Evolutionary conservation across 2,113 vertebrate genomes (phyloP), one percentile per base, ranked within the genome.

Genomic region (Carassius auratus): DNA sequence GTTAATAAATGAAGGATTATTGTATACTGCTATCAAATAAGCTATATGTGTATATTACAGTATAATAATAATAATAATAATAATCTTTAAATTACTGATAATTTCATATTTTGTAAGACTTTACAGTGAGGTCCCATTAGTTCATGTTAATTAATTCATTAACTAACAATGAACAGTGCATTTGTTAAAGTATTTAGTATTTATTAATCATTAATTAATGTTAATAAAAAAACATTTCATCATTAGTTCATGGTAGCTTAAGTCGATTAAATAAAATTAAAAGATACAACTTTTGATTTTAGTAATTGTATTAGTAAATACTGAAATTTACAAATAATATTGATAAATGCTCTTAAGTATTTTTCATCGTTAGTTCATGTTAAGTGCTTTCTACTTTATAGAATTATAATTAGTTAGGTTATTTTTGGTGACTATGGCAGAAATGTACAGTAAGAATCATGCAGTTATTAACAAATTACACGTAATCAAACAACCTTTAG

Each of bases 81-180:
- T 30, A 30, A 19, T 8, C 1, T 69, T 69, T 17, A 69, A 71
- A 71, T 71, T 3, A 38, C 0, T 21, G 8, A 12, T 42, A 19
- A 36, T 17, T 71, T 5, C 13, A 73, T 4, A 90, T 90, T 81
- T 86, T 73, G 8, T 23, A 23, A 74, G 9, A 48, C 5, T 48
- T 48, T 48, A n/a, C 8, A n/a, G 3, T 73, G 48, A 23, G n/a
- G 3, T 26, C 73, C 21, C n/a, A 50, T 50, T 3, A 75, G n/a
- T 75, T 14, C 5, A 87, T 91, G 85, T 88, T 71, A 42, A 17
- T 71, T 10, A 21, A 71, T 42, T 9, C 9, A 42, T 71, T 71
- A 71, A 62, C 8, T 80, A 45, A 38, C 21, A 61, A 23, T 78
- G 14, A 4, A 21, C 1, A 38, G 15, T 48, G 15, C 42, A 50